Evolutionary conservation across 2,888 invertebrate genomes (phyloP).

Genomic region (Automeris io): DNA sequence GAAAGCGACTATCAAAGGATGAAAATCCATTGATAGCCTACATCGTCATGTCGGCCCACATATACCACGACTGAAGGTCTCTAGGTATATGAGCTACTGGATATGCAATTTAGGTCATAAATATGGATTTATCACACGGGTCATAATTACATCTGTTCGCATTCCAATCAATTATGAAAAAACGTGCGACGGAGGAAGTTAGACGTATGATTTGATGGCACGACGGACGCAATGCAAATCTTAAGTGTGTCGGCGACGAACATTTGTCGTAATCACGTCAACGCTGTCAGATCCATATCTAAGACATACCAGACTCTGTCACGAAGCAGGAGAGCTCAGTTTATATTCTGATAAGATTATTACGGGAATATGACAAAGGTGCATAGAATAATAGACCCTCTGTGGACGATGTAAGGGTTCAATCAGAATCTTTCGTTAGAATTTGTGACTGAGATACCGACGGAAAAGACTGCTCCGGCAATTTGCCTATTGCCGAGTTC

Average conservation of each 20-base stretch:
- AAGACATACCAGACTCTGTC: slow-evolving; percentile 41
- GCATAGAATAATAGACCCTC: slow-evolving; percentile 33
- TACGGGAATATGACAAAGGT: slow-evolving; percentile 19
- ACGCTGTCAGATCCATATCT: slow-evolving; percentile 25
- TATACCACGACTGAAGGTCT: too few relatives aligned
- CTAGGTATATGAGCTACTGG: not conserved
- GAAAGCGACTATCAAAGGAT: too few relatives aligned
- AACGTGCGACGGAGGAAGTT: slow-evolving; percentile 46
- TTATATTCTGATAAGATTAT: slow-evolving; percentile 39
- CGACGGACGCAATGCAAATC: slow-evolving; percentile 63
- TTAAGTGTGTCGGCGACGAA: slow-evolving; percentile 44
- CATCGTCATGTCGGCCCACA: too few relatives aligned
- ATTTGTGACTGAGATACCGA: slow-evolving; percentile 35
- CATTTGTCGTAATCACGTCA: slow-evolving; percentile 48
- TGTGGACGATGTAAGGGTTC: slow-evolving; percentile 26
- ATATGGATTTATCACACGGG: not conserved
- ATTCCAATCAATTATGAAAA: slow-evolving; percentile 46
- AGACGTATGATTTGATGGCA: slow-evolving; percentile 51
- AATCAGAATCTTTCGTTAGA: slow-evolving; percentile 20
- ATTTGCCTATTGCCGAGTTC: slow-evolving; percentile 73
- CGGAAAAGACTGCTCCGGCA: slow-evolving; percentile 54
- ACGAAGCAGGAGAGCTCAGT: slow-evolving; percentile 44
- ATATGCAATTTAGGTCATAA: not conserved
- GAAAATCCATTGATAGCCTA: too few relatives aligned
- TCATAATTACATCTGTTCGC: slow-evolving; percentile 29